phyloP scores from a whole-genome alignment of 1,140 invertebrate genomes.

The Globodera ellingtonae region DNA sequence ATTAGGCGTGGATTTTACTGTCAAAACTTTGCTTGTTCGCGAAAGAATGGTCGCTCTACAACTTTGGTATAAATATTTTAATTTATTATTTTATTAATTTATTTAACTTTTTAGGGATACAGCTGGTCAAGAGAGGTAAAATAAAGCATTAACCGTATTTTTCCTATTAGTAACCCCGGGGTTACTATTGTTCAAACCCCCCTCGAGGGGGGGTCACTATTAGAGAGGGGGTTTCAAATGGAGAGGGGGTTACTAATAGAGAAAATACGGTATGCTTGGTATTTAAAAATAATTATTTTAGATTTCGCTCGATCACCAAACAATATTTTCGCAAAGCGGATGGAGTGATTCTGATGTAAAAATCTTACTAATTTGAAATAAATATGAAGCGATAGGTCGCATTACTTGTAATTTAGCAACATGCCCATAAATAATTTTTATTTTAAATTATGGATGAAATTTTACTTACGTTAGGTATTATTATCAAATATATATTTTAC shows the following conservation, averaged over 20 bases:
- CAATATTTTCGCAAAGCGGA: constrained; percentile 76
- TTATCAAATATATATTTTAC: too few species aligned
- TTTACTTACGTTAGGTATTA: too few species aligned
- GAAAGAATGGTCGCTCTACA: constrained; percentile 69
- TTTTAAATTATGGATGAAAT: too few species aligned
- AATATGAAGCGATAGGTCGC: too few species aligned
- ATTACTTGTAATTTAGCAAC: too few species aligned
- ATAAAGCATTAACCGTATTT: constrained; percentile 11
- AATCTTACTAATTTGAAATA: background rate
- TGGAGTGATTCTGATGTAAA: constrained; percentile 72
- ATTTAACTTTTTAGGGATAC: constrained; percentile 66
- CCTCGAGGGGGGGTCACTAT: too few species aligned
- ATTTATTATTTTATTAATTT: background rate
- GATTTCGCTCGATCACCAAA: constrained; percentile 75
- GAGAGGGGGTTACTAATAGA: too few species aligned
- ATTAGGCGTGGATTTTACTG: constrained; percentile 71
- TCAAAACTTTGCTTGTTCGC: constrained; percentile 68
- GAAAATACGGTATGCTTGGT: too few species aligned
- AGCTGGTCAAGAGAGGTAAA: constrained; percentile 70
- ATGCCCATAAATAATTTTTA: too few species aligned
- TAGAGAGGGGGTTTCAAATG: too few species aligned
- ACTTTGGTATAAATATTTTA: constrained; percentile 66
- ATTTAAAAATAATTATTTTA: constrained; percentile 42
- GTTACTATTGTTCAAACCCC: too few species aligned
- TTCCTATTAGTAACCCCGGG: too few species aligned